These are phyloP conservation scores for Gari tellinella DNA, from an alignment of 2,888 invertebrate species.

Conservation along the genomic window DNA sequence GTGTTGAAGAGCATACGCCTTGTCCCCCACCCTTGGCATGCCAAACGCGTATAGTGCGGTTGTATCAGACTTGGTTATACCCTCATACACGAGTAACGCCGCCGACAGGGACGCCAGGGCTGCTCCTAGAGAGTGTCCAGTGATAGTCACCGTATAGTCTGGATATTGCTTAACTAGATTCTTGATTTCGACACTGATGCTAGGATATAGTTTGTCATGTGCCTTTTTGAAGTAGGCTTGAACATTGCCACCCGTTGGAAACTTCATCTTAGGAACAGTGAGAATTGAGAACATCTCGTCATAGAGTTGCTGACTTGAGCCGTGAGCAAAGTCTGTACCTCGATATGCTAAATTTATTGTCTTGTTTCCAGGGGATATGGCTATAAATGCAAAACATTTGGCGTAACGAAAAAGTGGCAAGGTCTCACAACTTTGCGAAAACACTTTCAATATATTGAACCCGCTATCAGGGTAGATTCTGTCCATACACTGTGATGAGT, in stretches of 20 bases:
- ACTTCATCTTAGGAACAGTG: conserved; percentile 6
- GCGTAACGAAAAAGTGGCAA: neutral
- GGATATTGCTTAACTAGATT: conserved; percentile 21
- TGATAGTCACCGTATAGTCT: conserved; percentile 31
- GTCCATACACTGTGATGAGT: too few species aligned
- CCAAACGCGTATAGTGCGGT: conserved; percentile 44
- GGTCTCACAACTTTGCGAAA: neutral
- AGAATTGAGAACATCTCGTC: conserved; percentile 17
- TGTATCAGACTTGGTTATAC: conserved; percentile 6
- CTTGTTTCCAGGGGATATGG: conserved; percentile 1
- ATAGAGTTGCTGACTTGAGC: conserved; percentile 12
- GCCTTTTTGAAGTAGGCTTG: conserved; percentile 47
- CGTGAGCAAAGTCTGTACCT: conserved; percentile 2
- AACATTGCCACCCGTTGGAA: conserved; percentile 30
- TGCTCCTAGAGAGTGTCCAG: conserved; percentile 49
- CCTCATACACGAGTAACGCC: conserved; percentile 22
- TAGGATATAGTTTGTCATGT: conserved; percentile 29
- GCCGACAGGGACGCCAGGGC: conserved; percentile 42
- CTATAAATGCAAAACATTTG: conserved; percentile 17
- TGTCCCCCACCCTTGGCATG: conserved; percentile 47
- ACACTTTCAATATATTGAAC: too few species aligned
- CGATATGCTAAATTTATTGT: conserved; percentile 6
- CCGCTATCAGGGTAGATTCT: too few species aligned
- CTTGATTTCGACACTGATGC: conserved; percentile 11
- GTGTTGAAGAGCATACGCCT: conserved; percentile 28